Evolutionary conservation across 2,113 vertebrate genomes (phyloP).

Genomic region (Rhombomys opimus): DNA sequence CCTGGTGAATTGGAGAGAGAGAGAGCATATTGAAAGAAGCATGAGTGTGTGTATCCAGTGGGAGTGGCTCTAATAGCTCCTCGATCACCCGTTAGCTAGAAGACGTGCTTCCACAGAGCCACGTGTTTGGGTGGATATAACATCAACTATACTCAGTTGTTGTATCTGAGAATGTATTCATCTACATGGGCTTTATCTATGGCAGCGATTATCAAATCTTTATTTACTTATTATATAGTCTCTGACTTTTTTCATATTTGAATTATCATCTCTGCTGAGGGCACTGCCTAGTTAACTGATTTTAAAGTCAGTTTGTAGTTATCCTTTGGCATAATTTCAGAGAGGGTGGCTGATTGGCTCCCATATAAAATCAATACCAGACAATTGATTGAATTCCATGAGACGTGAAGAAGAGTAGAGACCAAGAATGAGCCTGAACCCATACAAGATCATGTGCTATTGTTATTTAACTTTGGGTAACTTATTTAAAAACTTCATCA

Average conservation of each 20-base stretch:
- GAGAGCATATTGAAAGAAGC: background rate
- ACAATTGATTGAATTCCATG: conserved; percentile 78
- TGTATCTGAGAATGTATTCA: background rate
- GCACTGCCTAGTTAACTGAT: background rate
- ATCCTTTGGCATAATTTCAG: conserved; percentile 80
- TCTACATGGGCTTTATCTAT: background rate
- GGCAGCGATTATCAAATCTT: background rate
- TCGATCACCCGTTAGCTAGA: background rate
- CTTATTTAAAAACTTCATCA: conserved; percentile 79
- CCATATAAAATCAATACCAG: conserved; percentile 72
- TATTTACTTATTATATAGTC: background rate
- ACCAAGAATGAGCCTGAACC: conserved; percentile 75
- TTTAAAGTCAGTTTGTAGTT: conserved; percentile 36
- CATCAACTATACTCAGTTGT: background rate
- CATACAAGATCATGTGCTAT: conserved; percentile 76
- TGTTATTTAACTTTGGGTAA: conserved; percentile 79
- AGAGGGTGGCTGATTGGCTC: conserved; percentile 51
- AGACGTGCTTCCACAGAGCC: background rate
- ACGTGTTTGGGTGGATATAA: background rate
- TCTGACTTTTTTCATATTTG: conserved; percentile 11
- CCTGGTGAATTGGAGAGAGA: background rate
- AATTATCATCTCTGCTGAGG: background rate
- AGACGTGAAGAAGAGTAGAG: conserved; percentile 78
- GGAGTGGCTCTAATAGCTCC: background rate
- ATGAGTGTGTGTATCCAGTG: background rate